phyloP scores from a whole-genome alignment of 2,888 invertebrate species.

The Philhelius pedissequus region DNA sequence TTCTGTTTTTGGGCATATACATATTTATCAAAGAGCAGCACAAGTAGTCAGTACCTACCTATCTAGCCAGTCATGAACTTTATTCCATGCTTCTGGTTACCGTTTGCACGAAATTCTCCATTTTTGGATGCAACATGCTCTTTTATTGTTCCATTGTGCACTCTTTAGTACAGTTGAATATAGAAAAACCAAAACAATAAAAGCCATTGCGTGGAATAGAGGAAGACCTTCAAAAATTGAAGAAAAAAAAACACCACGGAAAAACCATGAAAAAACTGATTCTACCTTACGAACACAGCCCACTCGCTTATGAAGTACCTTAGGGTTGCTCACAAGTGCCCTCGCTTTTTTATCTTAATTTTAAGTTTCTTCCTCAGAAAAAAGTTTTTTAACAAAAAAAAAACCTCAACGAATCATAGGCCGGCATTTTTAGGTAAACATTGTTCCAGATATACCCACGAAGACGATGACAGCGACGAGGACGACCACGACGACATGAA shows the following conservation, averaged over 20 bases:
- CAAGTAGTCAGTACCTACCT: conserved; percentile 22
- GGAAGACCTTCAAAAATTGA: conserved; percentile 48
- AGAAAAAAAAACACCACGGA: neutral
- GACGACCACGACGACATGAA: neutral
- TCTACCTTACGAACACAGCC: conserved; percentile 29
- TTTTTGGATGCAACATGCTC: conserved; percentile 68
- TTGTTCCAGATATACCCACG: conserved; percentile 32
- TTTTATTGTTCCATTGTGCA: conserved; percentile 68
- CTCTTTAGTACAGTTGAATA: neutral
- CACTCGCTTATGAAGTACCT: neutral
- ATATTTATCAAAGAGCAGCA: conserved; percentile 54
- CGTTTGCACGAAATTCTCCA: conserved; percentile 68
- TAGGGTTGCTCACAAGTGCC: conserved; percentile 7
- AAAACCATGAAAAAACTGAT: neutral
- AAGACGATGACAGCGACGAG: neutral
- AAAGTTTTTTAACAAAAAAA: neutral
- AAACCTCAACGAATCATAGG: conserved; percentile 33
- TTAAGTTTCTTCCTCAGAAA: neutral
- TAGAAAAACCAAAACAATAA: neutral
- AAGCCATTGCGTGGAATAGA: conserved; percentile 23
- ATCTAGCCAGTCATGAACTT: conserved; percentile 68
- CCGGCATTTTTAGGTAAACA: conserved; percentile 31
- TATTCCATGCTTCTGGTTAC: conserved; percentile 63
- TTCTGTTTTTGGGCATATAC: conserved; percentile 14
- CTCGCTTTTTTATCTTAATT: conserved; percentile 24